Evolutionary conservation across 2,113 vertebrate genomes (phyloP).

Genomic region (Corythornis cristatus): DNA sequence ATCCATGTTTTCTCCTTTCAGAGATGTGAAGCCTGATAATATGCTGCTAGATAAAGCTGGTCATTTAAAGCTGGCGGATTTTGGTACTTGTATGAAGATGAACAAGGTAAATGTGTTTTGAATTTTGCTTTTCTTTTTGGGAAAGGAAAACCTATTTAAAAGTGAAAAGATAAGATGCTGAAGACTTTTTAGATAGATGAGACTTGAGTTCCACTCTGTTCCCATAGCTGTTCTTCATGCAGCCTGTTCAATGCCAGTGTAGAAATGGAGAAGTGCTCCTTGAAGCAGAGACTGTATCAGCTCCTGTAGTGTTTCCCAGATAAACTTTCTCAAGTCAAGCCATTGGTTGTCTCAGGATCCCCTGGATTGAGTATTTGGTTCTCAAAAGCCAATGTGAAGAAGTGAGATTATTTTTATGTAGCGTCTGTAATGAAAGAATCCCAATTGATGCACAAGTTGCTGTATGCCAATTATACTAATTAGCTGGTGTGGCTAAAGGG

Average conservation of each 20-base stretch:
- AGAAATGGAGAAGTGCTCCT: not conserved
- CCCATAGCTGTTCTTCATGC: not conserved
- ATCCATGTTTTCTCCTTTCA: slow-evolving; percentile 61
- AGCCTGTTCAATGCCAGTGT: not conserved
- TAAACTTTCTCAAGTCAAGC: not conserved
- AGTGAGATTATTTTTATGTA: fast-evolving
- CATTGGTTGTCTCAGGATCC: not conserved
- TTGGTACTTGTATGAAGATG: slow-evolving; percentile 99
- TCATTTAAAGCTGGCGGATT: slow-evolving; percentile 98
- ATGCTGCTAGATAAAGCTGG: slow-evolving; percentile 98
- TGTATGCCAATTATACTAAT: not conserved
- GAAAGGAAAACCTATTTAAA: not conserved
- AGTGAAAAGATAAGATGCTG: not conserved
- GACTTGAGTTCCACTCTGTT: not conserved
- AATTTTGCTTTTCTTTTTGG: slow-evolving; percentile 25
- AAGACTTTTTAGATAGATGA: not conserved
- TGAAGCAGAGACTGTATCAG: not conserved
- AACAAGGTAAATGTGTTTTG: slow-evolving; percentile 86
- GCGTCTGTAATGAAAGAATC: not conserved
- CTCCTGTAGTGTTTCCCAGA: not conserved
- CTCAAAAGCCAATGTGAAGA: not conserved
- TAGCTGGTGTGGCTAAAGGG: not conserved
- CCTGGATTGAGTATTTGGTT: not conserved
- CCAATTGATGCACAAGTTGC: not conserved
- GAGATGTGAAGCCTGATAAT: slow-evolving; percentile 99